These are phyloP conservation scores for Ceratosolen fusciceps DNA, from an alignment of 1,140 invertebrate species.

Conservation along the genomic window DNA sequence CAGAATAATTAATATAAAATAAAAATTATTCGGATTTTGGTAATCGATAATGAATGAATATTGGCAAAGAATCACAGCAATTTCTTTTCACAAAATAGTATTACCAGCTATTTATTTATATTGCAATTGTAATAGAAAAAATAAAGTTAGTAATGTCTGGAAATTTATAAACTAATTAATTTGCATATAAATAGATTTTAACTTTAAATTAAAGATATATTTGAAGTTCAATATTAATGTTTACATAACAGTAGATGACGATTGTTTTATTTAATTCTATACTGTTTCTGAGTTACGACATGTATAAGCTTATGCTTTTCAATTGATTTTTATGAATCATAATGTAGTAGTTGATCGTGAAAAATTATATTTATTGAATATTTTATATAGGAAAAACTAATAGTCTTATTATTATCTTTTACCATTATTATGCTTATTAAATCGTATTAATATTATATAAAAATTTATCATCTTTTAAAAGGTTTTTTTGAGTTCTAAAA, in stretches of 20 bases:
- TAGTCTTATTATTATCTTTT: not conserved
- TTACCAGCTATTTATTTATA: too few relatives aligned
- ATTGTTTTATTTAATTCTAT: not conserved
- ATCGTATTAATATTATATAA: not conserved
- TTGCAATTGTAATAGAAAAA: too few relatives aligned
- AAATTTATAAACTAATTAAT: too few relatives aligned
- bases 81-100: too few relatives aligned
- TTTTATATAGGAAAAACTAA: not conserved
- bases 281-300: not conserved
- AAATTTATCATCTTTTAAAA: not conserved
- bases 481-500: not conserved
- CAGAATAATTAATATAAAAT: too few relatives aligned
- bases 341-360: not conserved
- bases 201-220: too few relatives aligned
- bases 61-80: too few relatives aligned
- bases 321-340: not conserved
- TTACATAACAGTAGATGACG: not conserved
- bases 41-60: too few relatives aligned
- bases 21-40: too few relatives aligned
- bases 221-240: not conserved
- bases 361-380: too few relatives aligned
- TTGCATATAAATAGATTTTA: too few relatives aligned
- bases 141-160: too few relatives aligned
- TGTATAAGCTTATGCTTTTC: not conserved
- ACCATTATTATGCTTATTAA: not conserved